Evolutionary conservation across 2,113 vertebrate species (phyloP).

Genomic region (Gorsachius goisagi): DNA sequence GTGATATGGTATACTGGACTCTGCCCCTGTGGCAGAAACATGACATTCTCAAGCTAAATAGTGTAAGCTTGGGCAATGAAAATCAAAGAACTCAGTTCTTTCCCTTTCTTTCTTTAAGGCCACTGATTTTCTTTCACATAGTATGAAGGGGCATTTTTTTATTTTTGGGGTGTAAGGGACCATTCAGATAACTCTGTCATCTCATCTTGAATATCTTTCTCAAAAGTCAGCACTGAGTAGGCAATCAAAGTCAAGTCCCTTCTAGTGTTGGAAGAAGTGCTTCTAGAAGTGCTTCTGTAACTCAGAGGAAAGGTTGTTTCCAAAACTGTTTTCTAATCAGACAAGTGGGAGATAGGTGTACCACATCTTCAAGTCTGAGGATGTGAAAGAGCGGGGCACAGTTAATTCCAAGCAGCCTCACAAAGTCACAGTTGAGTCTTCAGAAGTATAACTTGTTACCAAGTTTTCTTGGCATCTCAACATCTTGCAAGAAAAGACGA

Average conservation of each 20-base stretch:
- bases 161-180: background rate
- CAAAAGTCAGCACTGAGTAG: background rate
- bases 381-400: background rate
- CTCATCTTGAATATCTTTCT: background rate
- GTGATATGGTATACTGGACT: background rate
- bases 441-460: background rate
- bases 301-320: background rate
- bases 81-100: background rate
- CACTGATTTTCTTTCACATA: background rate
- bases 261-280: background rate
- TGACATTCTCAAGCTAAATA: background rate
- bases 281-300: background rate
- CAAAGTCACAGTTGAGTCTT: background rate
- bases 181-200: background rate
- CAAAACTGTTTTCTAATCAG: background rate
- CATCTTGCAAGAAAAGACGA: background rate
- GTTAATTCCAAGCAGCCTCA: background rate
- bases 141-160: background rate
- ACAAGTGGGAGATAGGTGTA: background rate
- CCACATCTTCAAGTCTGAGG: background rate
- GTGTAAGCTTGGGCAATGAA: background rate
- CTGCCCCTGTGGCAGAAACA: background rate
- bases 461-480: background rate
- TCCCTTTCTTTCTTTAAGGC: background rate
- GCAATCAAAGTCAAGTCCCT: background rate